Evolutionary conservation across 2,888 invertebrate genomes (phyloP), one percentile per base, ranked within the genome.

Genomic region (Candidula unifasciata): DNA sequence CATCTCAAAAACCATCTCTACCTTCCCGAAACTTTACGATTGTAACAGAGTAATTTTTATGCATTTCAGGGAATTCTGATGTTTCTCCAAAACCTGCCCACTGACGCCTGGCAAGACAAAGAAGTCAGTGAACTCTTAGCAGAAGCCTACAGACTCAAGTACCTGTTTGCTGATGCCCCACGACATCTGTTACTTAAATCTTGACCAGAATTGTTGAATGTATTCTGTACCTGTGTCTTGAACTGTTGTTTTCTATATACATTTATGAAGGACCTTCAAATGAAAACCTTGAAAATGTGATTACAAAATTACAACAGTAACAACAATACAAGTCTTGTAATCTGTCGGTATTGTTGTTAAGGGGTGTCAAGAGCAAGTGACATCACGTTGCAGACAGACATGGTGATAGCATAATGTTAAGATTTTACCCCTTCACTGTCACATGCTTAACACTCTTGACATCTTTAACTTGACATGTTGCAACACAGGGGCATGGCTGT

Each of bases 111-210:
- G 99, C 96, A 96, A 60, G 98, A 98, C 94, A 96, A 97, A 54
- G 97, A 99, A 94, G 98, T 99, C 89, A 97, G 97, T 92, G 95
- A 99, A 91, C 94, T 99, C 88, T 97, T 99, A 30, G 99, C 99
- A 1, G 99, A 99, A 94, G 99, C 99, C 33, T 99, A 97, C 94
- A 96, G 97, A 94, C 95, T 99, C 80, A 99, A 99, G 95, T 98
- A 97, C 93, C 97, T 98, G 88, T 99, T 99, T 94, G 98, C 98
- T 16, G 99, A 98, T 94, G 98, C 99, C 2, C 99, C 99, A 0
- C 98, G 98, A 93, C 99, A 99, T 94, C 88, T 93, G 80, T 89
- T 88, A 77, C 89, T 89, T 80, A 92, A 91, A 82, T 90, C 90
- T 68, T 91, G 90, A 88, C 87, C 71, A n/a, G 52, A 37, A 71